These are phyloP conservation scores for Caenorhabditis tropicalis DNA, from an alignment of 1,140 invertebrate genomes.

Conservation along the genomic window DNA sequence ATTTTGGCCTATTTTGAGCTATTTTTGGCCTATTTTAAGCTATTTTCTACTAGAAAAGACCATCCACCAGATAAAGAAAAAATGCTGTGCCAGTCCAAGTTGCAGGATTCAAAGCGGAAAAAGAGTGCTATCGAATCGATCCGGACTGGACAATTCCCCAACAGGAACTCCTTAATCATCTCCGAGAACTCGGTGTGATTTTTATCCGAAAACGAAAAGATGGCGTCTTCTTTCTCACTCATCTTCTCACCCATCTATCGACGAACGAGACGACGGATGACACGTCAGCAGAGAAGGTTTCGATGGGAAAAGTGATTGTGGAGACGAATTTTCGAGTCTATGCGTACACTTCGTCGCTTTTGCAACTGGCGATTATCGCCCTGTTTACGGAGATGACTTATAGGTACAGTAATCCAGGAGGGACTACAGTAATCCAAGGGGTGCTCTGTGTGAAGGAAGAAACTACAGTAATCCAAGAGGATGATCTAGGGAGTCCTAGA, in stretches of 20 bases:
- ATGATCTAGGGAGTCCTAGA: no score
- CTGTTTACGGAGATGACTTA: constrained; percentile 61
- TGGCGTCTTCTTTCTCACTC: constrained; percentile 58
- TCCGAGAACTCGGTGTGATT: constrained; percentile 93
- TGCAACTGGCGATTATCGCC: constrained; percentile 60
- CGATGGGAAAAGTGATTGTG: constrained; percentile 85
- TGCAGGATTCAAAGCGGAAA: constrained; percentile 36
- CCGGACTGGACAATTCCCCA: constrained; percentile 46
- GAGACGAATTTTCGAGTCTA: constrained; percentile 97
- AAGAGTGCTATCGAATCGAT: constrained; percentile 47
- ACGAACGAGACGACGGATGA: constrained; percentile 15
- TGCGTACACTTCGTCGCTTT: constrained; percentile 80
- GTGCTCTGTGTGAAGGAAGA: no score
- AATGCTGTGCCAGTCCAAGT: neutral
- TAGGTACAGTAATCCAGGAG: no score
- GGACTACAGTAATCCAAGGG: no score
- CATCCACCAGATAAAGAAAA: neutral
- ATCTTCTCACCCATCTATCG: constrained; percentile 56
- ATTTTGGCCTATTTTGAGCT: no score
- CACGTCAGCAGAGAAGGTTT: constrained; percentile 34
- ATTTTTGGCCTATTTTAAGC: no score
- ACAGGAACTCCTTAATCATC: constrained; percentile 84
- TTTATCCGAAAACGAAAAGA: constrained; percentile 76
- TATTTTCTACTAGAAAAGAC: no score
- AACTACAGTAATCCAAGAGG: no score